phyloP scores from a whole-genome alignment of 1,140 invertebrate genomes.

The Drosophila baimaii region DNA sequence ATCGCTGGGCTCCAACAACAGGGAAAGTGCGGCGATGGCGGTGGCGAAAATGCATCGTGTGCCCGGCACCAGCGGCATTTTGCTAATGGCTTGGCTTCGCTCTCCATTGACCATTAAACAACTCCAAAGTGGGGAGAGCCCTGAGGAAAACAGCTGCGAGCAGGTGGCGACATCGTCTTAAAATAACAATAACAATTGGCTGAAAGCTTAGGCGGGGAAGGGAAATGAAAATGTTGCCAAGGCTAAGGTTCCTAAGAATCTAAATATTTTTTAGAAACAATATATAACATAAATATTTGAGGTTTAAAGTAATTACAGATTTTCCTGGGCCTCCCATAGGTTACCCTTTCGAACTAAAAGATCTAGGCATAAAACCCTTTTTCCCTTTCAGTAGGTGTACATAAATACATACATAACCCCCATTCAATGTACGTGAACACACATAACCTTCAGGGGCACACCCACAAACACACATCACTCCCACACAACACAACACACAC shows the following conservation, averaged over 20 bases:
- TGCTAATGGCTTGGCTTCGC: slow-evolving; percentile 50
- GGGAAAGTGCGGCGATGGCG: slow-evolving; percentile 38
- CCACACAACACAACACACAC: neutral
- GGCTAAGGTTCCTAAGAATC: too few relatives aligned
- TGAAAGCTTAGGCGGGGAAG: slow-evolving; percentile 16
- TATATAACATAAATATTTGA: too few relatives aligned
- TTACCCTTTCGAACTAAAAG: too few relatives aligned
- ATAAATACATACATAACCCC: slow-evolving; percentile 1
- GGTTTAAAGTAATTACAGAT: neutral
- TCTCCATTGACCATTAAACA: slow-evolving; percentile 22
- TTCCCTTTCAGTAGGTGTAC: neutral
- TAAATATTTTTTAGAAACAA: too few relatives aligned
- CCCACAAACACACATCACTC: neutral
- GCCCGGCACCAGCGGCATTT: slow-evolving; percentile 57
- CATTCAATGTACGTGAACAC: neutral
- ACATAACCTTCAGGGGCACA: slow-evolving; percentile 2
- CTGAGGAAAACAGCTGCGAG: slow-evolving; percentile 33
- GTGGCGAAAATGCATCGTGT: slow-evolving; percentile 62
- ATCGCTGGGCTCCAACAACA: slow-evolving; percentile 10
- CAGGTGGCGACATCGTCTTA: slow-evolving; percentile 43
- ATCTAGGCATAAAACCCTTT: neutral
- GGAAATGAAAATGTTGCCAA: slow-evolving; percentile 11
- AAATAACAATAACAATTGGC: slow-evolving; percentile 20
- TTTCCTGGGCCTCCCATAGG: neutral
- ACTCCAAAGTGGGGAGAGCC: slow-evolving; percentile 22